Base-by-base conservation (phyloP, 1,140 invertebrate genomes). In the Eufriesea mexicana region DNA sequence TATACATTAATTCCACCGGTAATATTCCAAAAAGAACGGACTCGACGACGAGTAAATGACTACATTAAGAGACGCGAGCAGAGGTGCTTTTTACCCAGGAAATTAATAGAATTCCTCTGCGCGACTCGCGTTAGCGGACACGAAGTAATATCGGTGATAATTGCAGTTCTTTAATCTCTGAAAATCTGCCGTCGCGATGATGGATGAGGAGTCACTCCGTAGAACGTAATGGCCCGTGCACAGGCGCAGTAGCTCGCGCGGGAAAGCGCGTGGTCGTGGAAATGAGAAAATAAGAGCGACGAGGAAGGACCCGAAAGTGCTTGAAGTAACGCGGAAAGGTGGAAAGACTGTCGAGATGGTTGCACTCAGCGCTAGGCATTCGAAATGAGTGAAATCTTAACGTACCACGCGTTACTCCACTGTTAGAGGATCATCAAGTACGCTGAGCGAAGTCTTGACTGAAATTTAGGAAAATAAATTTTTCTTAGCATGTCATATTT, bases 221-320 rank as follows among this genome's bases (percentile, higher is more conserved):
- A 68, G 51, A 45, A 61, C 23, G 59, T 79, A 79, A 79, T 79
- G 76, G 57, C 66, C 51, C 62, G 59, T 71, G 64, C 20, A 35
- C 7, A 59, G 57, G 20, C 35, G 59, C 47, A 51, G 47, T 10
- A 42, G 14, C 18, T 47, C 6, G n/a, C 42, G 35, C n/a, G n/a
- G 57, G n/a, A 57, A 70, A 68, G 64, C 42, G 47, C 20, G 16
- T 18, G 42, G 12, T 57, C 2, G 73, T 20, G 81, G 55, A 84
- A 88, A 86, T 75, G 74, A 84, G 86, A 82, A 82, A 88, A 88
- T 84, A 86, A 83, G 73, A 28, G 68, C 47, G 70, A 72, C 78
- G 78, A 7, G 16, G n/a, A 77, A 67, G 49, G n/a, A 28, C 49
- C n/a, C 57, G 10, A 49, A 64, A 66, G 79, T 55, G 23, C 79